Base-by-base conservation (phyloP, 1,140 invertebrate species). In the Zeugodacus cucurbitae region DNA sequence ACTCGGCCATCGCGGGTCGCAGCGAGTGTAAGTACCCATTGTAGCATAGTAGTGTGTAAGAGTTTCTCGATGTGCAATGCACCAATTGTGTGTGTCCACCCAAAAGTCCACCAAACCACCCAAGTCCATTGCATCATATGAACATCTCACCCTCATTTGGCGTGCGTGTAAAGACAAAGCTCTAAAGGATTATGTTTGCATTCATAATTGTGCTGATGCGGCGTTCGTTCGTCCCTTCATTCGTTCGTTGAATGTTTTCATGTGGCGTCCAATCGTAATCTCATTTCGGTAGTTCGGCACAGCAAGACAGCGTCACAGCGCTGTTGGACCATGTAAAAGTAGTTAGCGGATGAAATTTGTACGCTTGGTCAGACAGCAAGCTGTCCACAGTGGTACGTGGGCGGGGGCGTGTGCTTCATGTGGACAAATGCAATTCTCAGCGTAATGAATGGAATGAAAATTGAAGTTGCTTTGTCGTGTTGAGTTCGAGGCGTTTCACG, bases 21-120 rank as follows among this genome's bases (percentile, higher is more conserved):
- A 59, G 48, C 59, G 88, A 89, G 88, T 89, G 88, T 89, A 89
- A 89, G 88, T 89, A 89, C 67, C 58, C 48, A 54, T n/a, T n/a
- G 3, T 54, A 54, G 44, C 0, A 20, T 17, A 22, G n/a, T 74
- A 74, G 48, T 54, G 70, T 74, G 22, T 74, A 74, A 74, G 41
- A 74, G 41, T n/a, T 87, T 87, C 57, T 62, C 22, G 3, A 62
- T 59, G 57, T 87, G 78, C 26, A 32, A 48, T 59, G 6, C 48
- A 86, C 26, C 32, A 34, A 54, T 10, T 78, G n/a, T 70, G 20
- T 26, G 34, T 37, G 48, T 17, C 26, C 4, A 57, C 57, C 22
- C 48, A n/a, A n/a, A n/a, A n/a, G 37, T 44, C 41, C 29, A 82
- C 48, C 74, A 37, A 54, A 37, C 11, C 44, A 32, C 32, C 82